These are phyloP conservation scores for Engystomops pustulosus DNA, from an alignment of 2,113 vertebrate species.

Conservation along the genomic window DNA sequence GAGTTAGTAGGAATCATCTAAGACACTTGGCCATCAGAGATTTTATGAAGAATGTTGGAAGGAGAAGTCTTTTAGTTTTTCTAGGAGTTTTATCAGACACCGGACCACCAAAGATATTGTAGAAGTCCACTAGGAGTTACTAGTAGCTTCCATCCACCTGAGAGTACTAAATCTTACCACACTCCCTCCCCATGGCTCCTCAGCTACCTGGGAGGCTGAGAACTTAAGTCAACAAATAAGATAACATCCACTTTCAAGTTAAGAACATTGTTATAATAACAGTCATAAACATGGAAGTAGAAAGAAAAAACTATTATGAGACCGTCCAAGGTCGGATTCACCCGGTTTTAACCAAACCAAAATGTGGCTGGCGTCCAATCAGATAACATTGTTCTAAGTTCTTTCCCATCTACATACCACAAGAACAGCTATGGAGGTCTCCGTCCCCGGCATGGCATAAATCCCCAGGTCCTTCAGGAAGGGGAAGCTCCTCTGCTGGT, in stretches of 20 bases:
- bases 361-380: conserved; percentile 66
- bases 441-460: conserved; percentile 75
- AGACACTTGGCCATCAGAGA: no score
- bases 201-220: conserved; percentile 20
- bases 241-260: conserved; percentile 41
- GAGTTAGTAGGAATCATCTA: no score
- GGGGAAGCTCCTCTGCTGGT: conserved; percentile 77
- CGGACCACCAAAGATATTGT: neutral
- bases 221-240: conserved; percentile 20
- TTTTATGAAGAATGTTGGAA: no score
- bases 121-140: no score
- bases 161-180: neutral
- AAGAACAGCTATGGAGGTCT: conserved; percentile 80
- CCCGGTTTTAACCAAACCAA: conserved; percentile 66
- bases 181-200: neutral
- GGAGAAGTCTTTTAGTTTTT: no score
- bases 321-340: conserved; percentile 63
- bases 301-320: conserved; percentile 36
- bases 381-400: conserved; percentile 68
- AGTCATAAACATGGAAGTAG: conserved; percentile 26
- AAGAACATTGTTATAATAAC: conserved; percentile 40
- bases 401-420: conserved; percentile 72
- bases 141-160: neutral
- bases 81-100: neutral
- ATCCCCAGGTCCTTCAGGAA: conserved; percentile 82